Evolutionary conservation across 2,113 vertebrate species (phyloP).

Genomic region (Paedocypris sp.): DNA sequence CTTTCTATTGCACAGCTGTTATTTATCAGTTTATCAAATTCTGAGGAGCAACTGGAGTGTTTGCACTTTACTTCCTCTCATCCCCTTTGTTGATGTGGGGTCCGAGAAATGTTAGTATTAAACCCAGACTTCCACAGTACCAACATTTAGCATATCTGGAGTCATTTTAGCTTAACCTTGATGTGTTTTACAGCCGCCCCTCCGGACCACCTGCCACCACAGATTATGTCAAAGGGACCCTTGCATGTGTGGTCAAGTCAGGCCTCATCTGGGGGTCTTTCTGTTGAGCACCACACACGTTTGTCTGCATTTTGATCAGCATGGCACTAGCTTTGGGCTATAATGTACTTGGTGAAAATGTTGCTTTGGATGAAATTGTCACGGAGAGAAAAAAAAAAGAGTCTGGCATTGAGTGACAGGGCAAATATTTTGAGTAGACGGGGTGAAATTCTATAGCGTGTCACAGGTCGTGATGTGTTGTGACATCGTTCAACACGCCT

Average conservation of each 20-base stretch:
- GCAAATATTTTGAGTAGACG: not conserved
- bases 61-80: not conserved
- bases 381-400: not conserved
- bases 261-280: not conserved
- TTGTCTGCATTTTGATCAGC: not conserved
- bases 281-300: not conserved
- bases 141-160: conserved; percentile 7
- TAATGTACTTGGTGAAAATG: too few species aligned
- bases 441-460: not conserved
- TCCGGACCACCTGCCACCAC: conserved; percentile 8
- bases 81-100: not conserved
- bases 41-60: not conserved
- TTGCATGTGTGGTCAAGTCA: not conserved
- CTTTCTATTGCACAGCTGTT: not conserved
- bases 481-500: not conserved
- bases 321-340: not conserved
- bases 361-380: not conserved
- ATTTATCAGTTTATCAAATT: not conserved
- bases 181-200: conserved; percentile 9
- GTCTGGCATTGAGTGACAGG: too few species aligned
- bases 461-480: not conserved
- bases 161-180: not conserved
- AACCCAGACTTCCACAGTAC: not conserved
- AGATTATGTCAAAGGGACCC: conserved; percentile 15
- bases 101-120: not conserved